These are phyloP conservation scores for Petroica traversi DNA, from an alignment of 2,113 vertebrate species.

Conservation along the genomic window DNA sequence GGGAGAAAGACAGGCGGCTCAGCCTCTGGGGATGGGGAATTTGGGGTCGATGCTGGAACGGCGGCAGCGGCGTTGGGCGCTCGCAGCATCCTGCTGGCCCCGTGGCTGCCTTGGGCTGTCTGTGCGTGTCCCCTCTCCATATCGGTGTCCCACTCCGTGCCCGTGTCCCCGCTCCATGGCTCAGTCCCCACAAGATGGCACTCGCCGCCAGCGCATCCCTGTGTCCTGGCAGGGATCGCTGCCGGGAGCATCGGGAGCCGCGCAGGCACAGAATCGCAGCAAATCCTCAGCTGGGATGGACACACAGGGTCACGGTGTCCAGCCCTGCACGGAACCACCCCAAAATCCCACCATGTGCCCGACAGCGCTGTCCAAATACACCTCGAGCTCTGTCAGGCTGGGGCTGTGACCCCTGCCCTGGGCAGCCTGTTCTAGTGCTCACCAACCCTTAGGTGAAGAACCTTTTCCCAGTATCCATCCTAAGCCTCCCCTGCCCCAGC, in stretches of 20 bases:
- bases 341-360: background rate
- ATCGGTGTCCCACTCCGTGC: too few species aligned
- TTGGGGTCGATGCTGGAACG: rapidly evolving
- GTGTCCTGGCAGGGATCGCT: background rate
- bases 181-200: slow-evolving; percentile 65
- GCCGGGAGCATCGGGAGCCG: rapidly evolving
- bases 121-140: background rate
- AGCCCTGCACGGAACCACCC: background rate
- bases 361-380: background rate
- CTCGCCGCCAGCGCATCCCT: slow-evolving; percentile 7
- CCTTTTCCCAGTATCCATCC: background rate
- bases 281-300: rapidly evolving
- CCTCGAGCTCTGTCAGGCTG: background rate
- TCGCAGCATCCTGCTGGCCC: background rate
- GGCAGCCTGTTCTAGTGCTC: background rate
- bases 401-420: background rate
- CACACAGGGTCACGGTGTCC: rapidly evolving
- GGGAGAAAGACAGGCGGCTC: rapidly evolving
- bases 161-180: background rate
- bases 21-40: background rate
- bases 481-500: background rate
- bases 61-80: background rate
- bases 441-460: background rate
- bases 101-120: rapidly evolving
- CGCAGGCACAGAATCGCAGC: rapidly evolving